Base-by-base conservation (phyloP, 1,140 invertebrate species). In the Ceratoteleas bidentatus region DNA sequence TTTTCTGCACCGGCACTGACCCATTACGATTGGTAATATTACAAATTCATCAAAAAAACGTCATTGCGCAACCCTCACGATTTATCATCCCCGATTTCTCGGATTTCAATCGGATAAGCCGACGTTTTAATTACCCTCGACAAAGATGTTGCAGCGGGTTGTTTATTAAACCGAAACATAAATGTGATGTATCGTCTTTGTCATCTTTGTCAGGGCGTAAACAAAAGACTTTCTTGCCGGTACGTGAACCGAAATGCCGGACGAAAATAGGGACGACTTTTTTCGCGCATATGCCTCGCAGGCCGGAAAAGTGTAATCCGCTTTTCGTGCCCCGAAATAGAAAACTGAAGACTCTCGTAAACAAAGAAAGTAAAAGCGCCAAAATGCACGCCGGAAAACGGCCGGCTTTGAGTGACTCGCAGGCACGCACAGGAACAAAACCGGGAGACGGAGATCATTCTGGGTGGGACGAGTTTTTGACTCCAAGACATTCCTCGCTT, bases 41-140 rank as follows among this genome's bases (percentile, higher is more conserved):
- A 68, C 53, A 68, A 68, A 68, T 68, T 68, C 65, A 68, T 68
- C 65, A 68, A 68, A 49, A n/a, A 68, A 54, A 43, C 24, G 33
- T 56, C 64, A 66, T 36, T 49, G 57, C 57, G 56, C 40, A 47
- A 49, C 49, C 8, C 52, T 66, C 33, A n/a, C n/a, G 5, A 66
- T 60, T 69, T 69, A 69, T 52, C 45, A 52, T 47, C 33, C 14
- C 38, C 9, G 16, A 16, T 45, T 60, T 50, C 38, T 57, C 16
- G 36, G 36, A 33, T 36, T 52, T 49, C 15, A 36, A n/a, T 38
- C 24, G 32, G 49, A 40, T 50, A n/a, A 10, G 24, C 4, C 53
- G 34, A 53, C 40, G 32, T 52, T 38, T 64, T 53, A 64, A 64
- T 64, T 62, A 50, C 50, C 32, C 10, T 14, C 13, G 7, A 10